Conservation (phyloP, 2,888 invertebrate genomes). For the Lepas anatifera region DNA sequence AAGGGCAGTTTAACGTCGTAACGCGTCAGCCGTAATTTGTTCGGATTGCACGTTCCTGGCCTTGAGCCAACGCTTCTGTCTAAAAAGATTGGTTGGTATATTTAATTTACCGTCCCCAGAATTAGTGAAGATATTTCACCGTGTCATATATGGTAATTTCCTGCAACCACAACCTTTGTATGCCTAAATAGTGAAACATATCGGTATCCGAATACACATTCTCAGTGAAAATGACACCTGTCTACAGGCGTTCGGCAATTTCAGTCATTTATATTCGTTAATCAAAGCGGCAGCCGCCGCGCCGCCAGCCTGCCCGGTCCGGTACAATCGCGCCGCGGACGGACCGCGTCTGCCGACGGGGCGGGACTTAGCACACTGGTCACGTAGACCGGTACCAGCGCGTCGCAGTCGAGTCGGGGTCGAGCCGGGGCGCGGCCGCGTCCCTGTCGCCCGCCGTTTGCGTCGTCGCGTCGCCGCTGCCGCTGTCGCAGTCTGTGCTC, state of each 20-base stretch:
- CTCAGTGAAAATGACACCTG: no score
- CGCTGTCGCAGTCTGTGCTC: not conserved
- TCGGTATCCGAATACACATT: no score
- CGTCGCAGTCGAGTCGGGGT: not conserved
- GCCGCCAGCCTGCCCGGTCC: not conserved
- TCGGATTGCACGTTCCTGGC: not conserved
- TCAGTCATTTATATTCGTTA: slow-evolving; percentile 1
- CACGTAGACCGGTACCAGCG: not conserved
- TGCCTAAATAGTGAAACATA: no score
- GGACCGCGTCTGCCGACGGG: not conserved
- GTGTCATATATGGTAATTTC: no score
- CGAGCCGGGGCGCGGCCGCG: not conserved
- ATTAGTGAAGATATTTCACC: no score
- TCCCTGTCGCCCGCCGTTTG: not conserved
- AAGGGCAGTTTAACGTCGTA: not conserved
- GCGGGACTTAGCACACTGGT: slow-evolving; percentile 9
- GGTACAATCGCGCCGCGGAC: not conserved
- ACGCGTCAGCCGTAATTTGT: slow-evolving; percentile 1
- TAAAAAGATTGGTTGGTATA: no score
- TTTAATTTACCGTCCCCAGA: no score
- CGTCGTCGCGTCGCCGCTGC: not conserved
- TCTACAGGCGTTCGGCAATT: not conserved
- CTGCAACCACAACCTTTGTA: no score
- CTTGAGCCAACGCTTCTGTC: not conserved
- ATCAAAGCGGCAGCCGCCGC: slow-evolving; percentile 1